Conservation (phyloP, 2,888 invertebrate genomes). For the Cephus pygmeus region DNA sequence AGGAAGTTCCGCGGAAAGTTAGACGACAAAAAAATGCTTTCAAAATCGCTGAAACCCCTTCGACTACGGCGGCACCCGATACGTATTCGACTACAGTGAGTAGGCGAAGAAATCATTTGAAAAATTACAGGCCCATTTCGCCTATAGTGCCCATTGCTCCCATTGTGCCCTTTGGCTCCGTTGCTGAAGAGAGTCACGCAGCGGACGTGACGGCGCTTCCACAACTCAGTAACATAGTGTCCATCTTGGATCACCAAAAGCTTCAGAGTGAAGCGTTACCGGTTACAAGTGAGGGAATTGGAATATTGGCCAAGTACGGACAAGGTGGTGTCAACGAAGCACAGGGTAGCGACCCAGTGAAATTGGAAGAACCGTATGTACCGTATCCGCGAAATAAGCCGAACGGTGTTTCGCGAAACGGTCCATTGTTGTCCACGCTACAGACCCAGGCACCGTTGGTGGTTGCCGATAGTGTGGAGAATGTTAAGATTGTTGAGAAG, state of each 20-base stretch:
- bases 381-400: not conserved
- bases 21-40: not conserved
- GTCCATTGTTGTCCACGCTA: not conserved
- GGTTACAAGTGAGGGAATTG: not conserved
- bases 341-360: not conserved
- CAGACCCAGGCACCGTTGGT: not conserved
- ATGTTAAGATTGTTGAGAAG: not conserved
- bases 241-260: not conserved
- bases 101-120: not conserved
- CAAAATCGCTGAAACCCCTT: conserved; percentile 15
- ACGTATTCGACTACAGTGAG: not conserved
- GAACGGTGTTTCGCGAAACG: not conserved
- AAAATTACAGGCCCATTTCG: not conserved
- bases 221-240: not conserved
- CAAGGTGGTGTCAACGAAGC: not conserved
- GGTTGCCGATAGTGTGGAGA: not conserved
- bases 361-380: not conserved
- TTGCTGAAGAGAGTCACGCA: not conserved
- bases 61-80: conserved; percentile 1
- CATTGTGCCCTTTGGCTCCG: not conserved
- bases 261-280: not conserved
- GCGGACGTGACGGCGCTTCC: not conserved
- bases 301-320: not conserved
- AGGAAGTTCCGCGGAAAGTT: conserved; percentile 21
- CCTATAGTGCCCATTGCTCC: not conserved